phyloP scores from a whole-genome alignment of 2,888 invertebrate genomes.

The Laothoe populi region DNA sequence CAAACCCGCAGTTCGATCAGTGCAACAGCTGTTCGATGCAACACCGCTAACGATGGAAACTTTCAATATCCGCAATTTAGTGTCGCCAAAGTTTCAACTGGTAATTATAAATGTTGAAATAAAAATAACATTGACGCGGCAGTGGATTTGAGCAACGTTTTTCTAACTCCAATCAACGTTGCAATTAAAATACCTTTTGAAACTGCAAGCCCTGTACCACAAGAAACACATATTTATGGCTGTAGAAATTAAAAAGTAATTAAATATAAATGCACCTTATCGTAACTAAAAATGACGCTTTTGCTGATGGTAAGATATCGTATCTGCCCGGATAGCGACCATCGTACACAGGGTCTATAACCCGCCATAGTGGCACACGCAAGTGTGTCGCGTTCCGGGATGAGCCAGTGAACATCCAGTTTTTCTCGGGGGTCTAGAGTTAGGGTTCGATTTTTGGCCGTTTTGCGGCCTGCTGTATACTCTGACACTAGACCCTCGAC shows the following conservation, averaged over 20 bases:
- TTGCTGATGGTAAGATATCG: too few relatives aligned
- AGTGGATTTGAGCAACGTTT: not conserved
- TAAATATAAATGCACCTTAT: not conserved
- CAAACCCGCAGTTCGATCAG: slow-evolving; percentile 29
- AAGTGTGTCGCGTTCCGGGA: too few relatives aligned
- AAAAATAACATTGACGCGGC: not conserved
- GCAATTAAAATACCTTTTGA: slow-evolving; percentile 14
- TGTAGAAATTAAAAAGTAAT: not conserved
- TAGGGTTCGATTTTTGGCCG: too few relatives aligned
- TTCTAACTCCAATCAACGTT: slow-evolving; percentile 17
- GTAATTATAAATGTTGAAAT: slow-evolving; percentile 18
- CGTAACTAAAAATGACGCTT: too few relatives aligned
- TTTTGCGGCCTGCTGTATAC: too few relatives aligned
- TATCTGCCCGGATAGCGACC: too few relatives aligned
- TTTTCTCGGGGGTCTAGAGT: too few relatives aligned
- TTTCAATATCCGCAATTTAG: slow-evolving; percentile 19
- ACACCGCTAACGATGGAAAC: slow-evolving; percentile 26
- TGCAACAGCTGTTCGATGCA: slow-evolving; percentile 23
- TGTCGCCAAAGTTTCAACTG: slow-evolving; percentile 13
- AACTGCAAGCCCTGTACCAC: not conserved
- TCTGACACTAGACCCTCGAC: too few relatives aligned
- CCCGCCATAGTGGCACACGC: too few relatives aligned
- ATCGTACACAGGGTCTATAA: too few relatives aligned
- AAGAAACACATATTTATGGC: not conserved
- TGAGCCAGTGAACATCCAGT: too few relatives aligned